phyloP scores from a whole-genome alignment of 1,140 invertebrate genomes.

The Cyclargus thomasi region DNA sequence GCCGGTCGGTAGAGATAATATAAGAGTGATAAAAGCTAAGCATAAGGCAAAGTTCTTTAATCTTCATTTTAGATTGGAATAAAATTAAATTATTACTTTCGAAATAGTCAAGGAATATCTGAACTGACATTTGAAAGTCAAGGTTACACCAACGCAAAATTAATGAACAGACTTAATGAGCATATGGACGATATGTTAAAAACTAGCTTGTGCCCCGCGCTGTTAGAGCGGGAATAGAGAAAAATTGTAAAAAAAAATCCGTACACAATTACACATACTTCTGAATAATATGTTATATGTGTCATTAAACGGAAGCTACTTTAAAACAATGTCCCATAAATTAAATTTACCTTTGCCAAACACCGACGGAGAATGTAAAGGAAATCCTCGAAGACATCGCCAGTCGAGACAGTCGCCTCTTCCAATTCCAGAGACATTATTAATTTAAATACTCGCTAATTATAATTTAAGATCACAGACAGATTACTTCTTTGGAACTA shows the following conservation, averaged over 20 bases:
- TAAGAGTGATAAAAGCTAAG: background rate
- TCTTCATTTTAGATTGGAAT: background rate
- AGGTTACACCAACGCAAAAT: background rate
- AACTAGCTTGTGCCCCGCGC: no score
- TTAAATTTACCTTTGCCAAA: conserved; percentile 73
- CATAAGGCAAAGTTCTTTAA: background rate
- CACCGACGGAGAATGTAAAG: conserved; percentile 76
- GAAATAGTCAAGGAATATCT: background rate
- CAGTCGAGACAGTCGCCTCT: conserved; percentile 61
- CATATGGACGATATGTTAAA: background rate
- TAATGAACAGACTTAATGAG: background rate
- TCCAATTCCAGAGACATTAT: conserved; percentile 73
- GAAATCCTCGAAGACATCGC: conserved; percentile 80
- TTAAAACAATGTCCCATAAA: background rate
- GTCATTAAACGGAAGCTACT: background rate
- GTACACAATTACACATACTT: no score
- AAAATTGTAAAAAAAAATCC: no score
- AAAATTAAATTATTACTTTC: background rate
- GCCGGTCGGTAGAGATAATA: background rate
- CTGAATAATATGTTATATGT: no score
- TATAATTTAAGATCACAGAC: conserved; percentile 58
- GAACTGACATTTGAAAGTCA: conserved; percentile 2
- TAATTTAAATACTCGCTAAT: conserved; percentile 38
- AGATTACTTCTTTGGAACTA: conserved; percentile 62
- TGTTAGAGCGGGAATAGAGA: no score